Conservation (phyloP, 1,140 invertebrate genomes). For the Propsilocerus akamusi region DNA sequence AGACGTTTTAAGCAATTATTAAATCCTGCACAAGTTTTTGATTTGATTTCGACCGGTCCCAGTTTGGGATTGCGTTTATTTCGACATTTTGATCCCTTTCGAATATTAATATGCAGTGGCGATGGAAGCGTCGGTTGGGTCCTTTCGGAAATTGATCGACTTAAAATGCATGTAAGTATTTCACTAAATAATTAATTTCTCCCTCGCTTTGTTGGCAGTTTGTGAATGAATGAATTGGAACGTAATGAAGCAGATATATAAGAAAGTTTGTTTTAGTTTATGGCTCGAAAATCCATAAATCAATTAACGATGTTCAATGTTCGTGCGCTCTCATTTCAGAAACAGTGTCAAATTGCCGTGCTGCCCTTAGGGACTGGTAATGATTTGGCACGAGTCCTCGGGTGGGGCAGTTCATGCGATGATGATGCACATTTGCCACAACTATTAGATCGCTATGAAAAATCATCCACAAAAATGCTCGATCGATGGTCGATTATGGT, state of each 20-base stretch:
- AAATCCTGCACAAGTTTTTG: slow-evolving; percentile 95
- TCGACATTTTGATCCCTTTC: slow-evolving; percentile 77
- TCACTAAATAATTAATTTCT: not conserved
- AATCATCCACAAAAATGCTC: slow-evolving; percentile 87
- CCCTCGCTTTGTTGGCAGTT: not conserved
- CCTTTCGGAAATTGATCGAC: slow-evolving; percentile 75
- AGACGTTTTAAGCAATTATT: slow-evolving; percentile 87
- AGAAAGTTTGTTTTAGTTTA: too few species aligned
- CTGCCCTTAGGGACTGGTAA: slow-evolving; percentile 90
- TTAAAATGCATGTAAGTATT: slow-evolving; percentile 75
- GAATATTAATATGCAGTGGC: slow-evolving; percentile 81
- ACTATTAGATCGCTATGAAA: slow-evolving; percentile 81
- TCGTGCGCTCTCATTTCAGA: slow-evolving; percentile 29
- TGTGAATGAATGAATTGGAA: not conserved
- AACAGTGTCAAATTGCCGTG: slow-evolving; percentile 80
- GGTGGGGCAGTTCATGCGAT: slow-evolving; percentile 92
- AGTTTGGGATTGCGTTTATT: slow-evolving; percentile 72
- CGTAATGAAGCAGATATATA: too few species aligned
- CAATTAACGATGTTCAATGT: not conserved
- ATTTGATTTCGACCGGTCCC: slow-evolving; percentile 76
- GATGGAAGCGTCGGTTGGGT: slow-evolving; percentile 92
- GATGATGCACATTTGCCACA: slow-evolving; percentile 85
- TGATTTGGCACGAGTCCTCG: slow-evolving; percentile 80
- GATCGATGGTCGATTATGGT: slow-evolving; percentile 93
- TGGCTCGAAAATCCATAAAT: too few species aligned